Conservation (phyloP, 2,888 invertebrate genomes). For the Phyto melanocephala region DNA sequence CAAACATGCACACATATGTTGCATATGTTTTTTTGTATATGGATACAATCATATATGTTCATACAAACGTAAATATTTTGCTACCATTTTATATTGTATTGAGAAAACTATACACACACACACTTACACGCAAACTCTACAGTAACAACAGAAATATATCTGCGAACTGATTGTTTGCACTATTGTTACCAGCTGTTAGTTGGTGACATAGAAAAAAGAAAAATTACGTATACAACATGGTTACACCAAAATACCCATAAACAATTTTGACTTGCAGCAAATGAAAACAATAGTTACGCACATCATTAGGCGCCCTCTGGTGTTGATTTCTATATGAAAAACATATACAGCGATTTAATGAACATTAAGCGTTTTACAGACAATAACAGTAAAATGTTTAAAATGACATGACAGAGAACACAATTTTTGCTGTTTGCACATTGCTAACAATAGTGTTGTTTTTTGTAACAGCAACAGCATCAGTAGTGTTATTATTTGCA, state of each 20-base stretch:
- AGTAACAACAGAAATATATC: not conserved
- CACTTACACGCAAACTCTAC: not conserved
- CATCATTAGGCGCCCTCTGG: constrained; percentile 36
- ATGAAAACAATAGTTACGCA: constrained; percentile 24
- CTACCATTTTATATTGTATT: too few relatives aligned
- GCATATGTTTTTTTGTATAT: not conserved
- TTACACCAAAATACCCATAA: constrained; percentile 4
- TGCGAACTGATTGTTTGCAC: constrained; percentile 36
- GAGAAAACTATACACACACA: not conserved
- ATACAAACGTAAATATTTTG: too few relatives aligned
- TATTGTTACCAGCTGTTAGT: constrained; percentile 47
- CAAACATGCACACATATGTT: not conserved
- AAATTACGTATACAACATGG: not conserved
- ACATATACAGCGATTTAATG: not conserved
- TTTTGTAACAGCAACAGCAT: not conserved
- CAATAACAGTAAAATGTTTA: constrained; percentile 22
- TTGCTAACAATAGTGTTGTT: not conserved
- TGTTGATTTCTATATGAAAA: constrained; percentile 1
- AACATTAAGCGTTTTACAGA: constrained; percentile 2
- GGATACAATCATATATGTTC: too few relatives aligned
- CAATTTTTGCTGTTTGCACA: constrained; percentile 12
- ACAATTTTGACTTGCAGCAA: constrained; percentile 26
- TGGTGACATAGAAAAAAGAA: constrained; percentile 2
- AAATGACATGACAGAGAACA: constrained; percentile 38
- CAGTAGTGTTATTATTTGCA: not conserved